phyloP scores from a whole-genome alignment of 1,140 invertebrate genomes.

The Zaprionus vittiger region DNA sequence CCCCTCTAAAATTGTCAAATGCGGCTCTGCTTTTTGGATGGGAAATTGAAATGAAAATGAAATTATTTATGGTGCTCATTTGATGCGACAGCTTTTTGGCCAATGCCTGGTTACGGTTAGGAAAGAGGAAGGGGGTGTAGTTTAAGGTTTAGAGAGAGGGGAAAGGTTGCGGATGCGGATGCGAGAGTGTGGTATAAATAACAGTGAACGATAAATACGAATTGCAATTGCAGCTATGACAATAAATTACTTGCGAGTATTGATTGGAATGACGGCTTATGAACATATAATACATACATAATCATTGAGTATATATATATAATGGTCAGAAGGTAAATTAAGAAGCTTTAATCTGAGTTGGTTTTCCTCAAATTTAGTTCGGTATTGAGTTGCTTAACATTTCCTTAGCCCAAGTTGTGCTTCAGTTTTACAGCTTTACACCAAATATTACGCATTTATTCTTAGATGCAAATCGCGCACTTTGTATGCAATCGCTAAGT shows the following conservation, averaged over 20 bases:
- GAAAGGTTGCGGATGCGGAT: neutral
- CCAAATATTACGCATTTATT: neutral
- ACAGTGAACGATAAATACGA: conserved; percentile 36
- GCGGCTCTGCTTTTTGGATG: conserved; percentile 48
- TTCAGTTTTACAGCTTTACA: conserved; percentile 2
- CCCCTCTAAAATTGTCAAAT: conserved; percentile 43
- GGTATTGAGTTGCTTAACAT: too few species aligned
- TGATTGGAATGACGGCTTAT: neutral
- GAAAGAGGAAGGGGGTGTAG: neutral
- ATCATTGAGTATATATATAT: neutral
- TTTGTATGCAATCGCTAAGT: conserved; percentile 18
- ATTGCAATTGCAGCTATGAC: conserved; percentile 16
- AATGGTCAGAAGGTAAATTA: neutral
- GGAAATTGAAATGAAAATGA: conserved; percentile 67
- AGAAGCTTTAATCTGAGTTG: too few species aligned
- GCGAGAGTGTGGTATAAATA: conserved; percentile 1
- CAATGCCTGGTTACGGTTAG: conserved; percentile 28
- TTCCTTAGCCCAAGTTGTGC: neutral
- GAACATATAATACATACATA: neutral
- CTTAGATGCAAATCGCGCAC: neutral
- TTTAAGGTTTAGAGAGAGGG: neutral
- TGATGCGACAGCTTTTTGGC: conserved; percentile 68
- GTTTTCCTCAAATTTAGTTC: too few species aligned
- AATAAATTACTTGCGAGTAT: conserved; percentile 14
- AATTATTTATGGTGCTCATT: conserved; percentile 77